phyloP scores from a whole-genome alignment of 2,113 vertebrate species.

The Pachyramphus minor region DNA sequence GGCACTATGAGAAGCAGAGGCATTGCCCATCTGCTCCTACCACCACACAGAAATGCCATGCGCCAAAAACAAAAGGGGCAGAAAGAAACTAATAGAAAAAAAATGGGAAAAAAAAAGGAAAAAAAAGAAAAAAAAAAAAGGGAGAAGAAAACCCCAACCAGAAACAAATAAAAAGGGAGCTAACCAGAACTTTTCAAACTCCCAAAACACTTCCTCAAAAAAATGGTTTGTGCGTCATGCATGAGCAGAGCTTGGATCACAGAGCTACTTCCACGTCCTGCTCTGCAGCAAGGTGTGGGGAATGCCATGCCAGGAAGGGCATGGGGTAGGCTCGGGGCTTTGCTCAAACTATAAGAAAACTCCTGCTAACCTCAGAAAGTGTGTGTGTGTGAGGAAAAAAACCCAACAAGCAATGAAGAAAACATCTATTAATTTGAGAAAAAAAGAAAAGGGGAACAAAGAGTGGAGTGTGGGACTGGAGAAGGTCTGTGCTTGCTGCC shows the following conservation, averaged over 20 bases:
- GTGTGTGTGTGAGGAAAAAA: neutral
- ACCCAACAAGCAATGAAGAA: neutral
- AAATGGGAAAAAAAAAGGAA: neutral
- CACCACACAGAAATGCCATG: neutral
- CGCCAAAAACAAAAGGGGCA: neutral
- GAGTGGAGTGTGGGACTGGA: neutral
- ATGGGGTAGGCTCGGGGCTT: rapidly evolving
- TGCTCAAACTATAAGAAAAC: neutral
- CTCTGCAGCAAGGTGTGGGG: neutral
- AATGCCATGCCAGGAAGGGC: neutral
- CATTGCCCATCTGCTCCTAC: neutral
- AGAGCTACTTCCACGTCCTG: neutral
- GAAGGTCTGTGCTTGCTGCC: neutral
- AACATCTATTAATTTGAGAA: neutral
- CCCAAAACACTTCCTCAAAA: constrained; percentile 50
- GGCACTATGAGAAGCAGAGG: neutral
- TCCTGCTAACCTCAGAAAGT: neutral
- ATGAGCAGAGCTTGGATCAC: neutral
- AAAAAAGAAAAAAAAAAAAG: neutral
- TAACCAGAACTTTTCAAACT: constrained; percentile 9
- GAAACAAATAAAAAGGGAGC: neutral
- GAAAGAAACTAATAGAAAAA: neutral
- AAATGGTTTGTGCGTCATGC: neutral
- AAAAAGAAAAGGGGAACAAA: constrained; percentile 4
- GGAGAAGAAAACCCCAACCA: no score